phyloP scores from a whole-genome alignment of 2,797 vertebrate genomes.

The Lagorchestes hirsutus region DNA sequence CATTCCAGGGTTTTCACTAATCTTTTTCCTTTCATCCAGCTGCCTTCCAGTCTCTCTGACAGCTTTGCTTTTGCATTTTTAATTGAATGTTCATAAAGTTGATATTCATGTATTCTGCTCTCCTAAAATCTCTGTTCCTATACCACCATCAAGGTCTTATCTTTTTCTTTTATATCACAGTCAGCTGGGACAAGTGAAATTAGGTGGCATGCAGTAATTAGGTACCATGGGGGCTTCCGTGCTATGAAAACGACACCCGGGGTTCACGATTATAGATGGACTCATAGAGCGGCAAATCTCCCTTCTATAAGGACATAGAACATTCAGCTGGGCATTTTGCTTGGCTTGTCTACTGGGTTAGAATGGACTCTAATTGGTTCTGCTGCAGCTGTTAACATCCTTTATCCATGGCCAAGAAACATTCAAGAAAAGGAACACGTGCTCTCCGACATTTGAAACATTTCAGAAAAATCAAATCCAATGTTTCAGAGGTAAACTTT shows the following conservation, averaged over 20 bases:
- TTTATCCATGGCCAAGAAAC: slow-evolving; percentile 72
- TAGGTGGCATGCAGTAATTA: slow-evolving; percentile 74
- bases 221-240: slow-evolving; percentile 73
- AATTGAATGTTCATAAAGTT: slow-evolving; percentile 77
- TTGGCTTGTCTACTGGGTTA: slow-evolving; percentile 79
- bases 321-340: slow-evolving; percentile 75
- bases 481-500: slow-evolving; percentile 63
- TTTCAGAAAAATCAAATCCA: slow-evolving; percentile 56
- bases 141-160: slow-evolving; percentile 78
- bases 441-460: slow-evolving; percentile 68
- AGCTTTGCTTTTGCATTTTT: slow-evolving; percentile 72
- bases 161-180: slow-evolving; percentile 78
- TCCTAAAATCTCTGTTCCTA: slow-evolving; percentile 73
- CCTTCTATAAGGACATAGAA: slow-evolving; percentile 78
- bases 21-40: slow-evolving; percentile 73
- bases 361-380: slow-evolving; percentile 82
- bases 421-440: slow-evolving; percentile 71
- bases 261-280: slow-evolving; percentile 62
- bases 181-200: slow-evolving; percentile 75
- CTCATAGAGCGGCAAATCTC: slow-evolving; percentile 74
- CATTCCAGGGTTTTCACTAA: slow-evolving; percentile 59
- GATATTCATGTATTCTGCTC: slow-evolving; percentile 80
- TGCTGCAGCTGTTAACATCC: slow-evolving; percentile 80
- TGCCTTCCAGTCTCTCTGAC: slow-evolving; percentile 56
- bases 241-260: slow-evolving; percentile 54